A percentile compares a stretch with the other conserved stretches of the same genome.
phyloP scores from a whole-genome alignment of 2,888 invertebrate genomes.

The Drosophila infuscata region DNA sequence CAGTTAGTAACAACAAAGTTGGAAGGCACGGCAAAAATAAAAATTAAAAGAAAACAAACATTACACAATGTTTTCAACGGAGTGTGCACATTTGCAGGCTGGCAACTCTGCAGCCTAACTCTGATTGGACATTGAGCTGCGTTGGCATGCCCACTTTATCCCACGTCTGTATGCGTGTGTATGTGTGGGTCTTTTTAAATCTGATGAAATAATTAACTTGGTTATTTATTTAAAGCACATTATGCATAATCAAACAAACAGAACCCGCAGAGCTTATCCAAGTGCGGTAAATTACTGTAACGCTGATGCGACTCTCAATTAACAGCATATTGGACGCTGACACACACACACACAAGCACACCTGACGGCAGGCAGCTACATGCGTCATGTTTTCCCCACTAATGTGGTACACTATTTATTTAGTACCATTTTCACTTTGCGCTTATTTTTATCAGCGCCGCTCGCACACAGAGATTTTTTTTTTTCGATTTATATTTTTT shows the following conservation, averaged over 20 bases:
- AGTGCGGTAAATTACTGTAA: conserved; percentile 13
- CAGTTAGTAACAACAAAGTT: conserved; percentile 40
- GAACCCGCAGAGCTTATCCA: not conserved
- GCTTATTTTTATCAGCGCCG: conserved; percentile 47
- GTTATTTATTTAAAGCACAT: conserved; percentile 46
- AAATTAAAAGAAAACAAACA: conserved; percentile 39
- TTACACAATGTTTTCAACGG: conserved; percentile 49
- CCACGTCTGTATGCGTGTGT: conserved; percentile 9
- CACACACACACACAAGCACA: conserved; percentile 34
- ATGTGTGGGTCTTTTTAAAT: not conserved
- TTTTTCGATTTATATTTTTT: conserved; percentile 19
- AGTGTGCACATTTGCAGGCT: conserved; percentile 47
- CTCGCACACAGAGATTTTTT: conserved; percentile 12
- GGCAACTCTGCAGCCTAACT: conserved; percentile 44
- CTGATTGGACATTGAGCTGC: conserved; percentile 60
- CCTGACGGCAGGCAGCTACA: conserved; percentile 47
- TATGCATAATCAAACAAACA: conserved; percentile 29
- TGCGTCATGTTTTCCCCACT: conserved; percentile 69
- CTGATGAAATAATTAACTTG: conserved; percentile 53
- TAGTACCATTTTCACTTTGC: conserved; percentile 54
- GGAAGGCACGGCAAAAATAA: not conserved
- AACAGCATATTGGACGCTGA: conserved; percentile 35
- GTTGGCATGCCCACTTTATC: conserved; percentile 53
- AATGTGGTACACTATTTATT: conserved; percentile 53
- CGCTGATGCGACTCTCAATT: conserved; percentile 6